phyloP scores from a whole-genome alignment of 2,797 vertebrate genomes.

The Cephalopachus bancanus region DNA sequence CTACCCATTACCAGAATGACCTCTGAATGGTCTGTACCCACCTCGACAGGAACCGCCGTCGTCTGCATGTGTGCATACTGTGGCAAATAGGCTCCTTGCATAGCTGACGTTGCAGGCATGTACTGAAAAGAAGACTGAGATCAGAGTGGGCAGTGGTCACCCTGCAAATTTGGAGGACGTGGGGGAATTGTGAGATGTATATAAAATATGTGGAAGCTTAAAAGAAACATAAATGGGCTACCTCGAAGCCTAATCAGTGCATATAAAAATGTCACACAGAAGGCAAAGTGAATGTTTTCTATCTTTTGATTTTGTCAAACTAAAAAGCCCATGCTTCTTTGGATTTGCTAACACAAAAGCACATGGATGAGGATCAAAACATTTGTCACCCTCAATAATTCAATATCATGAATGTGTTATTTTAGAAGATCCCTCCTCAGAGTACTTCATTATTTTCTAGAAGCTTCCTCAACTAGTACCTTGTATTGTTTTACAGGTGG shows the following conservation, averaged over 20 bases:
- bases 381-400: constrained; percentile 45
- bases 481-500: neutral
- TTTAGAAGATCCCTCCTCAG: constrained; percentile 33
- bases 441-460: constrained; percentile 21
- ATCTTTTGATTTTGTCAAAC: neutral
- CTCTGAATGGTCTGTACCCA: constrained; percentile 85
- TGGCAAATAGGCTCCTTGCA: constrained; percentile 97
- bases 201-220: constrained; percentile 33
- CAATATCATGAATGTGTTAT: neutral
- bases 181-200: constrained; percentile 35
- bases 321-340: constrained; percentile 11
- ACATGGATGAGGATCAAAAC: neutral
- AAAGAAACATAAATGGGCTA: constrained; percentile 28
- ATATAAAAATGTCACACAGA: constrained; percentile 23
- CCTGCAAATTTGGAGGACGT: neutral
- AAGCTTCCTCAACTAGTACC: neutral
- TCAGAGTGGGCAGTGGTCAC: constrained; percentile 36
- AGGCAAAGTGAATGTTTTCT: constrained; percentile 51
- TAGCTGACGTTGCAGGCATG: constrained; percentile 96
- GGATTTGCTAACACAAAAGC: constrained; percentile 28
- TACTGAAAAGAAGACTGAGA: constrained; percentile 91
- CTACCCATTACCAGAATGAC: neutral
- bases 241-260: neutral
- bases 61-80: constrained; percentile 97
- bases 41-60: constrained; percentile 95